Evolutionary conservation across 1,140 invertebrate species (phyloP).

Genomic region (Sarcophaga peregrina): DNA sequence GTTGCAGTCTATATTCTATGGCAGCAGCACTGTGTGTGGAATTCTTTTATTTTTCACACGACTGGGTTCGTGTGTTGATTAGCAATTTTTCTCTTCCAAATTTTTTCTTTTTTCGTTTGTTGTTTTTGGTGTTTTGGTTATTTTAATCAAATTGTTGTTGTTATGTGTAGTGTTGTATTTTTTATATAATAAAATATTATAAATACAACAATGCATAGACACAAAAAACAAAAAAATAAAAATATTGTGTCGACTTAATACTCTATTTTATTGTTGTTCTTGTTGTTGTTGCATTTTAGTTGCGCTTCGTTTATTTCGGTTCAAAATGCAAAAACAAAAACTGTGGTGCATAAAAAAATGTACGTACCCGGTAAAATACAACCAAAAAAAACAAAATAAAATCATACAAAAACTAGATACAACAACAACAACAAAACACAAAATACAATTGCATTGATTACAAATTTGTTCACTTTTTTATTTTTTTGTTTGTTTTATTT

Average conservation of each 20-base stretch:
- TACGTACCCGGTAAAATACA: background rate
- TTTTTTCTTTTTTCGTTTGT: background rate
- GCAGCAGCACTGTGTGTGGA: no score
- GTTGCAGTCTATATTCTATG: no score
- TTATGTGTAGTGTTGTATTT: background rate
- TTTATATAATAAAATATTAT: conserved; percentile 26
- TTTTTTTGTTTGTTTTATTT: background rate
- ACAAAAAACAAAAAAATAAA: background rate
- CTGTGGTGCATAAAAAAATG: background rate
- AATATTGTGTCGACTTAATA: conserved; percentile 10
- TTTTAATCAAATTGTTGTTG: background rate
- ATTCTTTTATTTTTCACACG: conserved; percentile 3
- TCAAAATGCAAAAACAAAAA: background rate
- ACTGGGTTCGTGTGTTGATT: conserved; percentile 18
- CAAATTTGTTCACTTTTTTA: conserved; percentile 2
- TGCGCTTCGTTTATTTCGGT: background rate
- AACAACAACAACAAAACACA: background rate
- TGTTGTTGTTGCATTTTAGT: background rate
- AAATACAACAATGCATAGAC: background rate
- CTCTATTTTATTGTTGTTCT: no score
- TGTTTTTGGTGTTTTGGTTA: background rate
- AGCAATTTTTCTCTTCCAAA: background rate
- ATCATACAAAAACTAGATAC: no score
- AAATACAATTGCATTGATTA: conserved; percentile 7
- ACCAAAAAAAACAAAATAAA: background rate